Evolutionary conservation across 1,140 invertebrate species (phyloP).

Genomic region (Melitaea cinxia): DNA sequence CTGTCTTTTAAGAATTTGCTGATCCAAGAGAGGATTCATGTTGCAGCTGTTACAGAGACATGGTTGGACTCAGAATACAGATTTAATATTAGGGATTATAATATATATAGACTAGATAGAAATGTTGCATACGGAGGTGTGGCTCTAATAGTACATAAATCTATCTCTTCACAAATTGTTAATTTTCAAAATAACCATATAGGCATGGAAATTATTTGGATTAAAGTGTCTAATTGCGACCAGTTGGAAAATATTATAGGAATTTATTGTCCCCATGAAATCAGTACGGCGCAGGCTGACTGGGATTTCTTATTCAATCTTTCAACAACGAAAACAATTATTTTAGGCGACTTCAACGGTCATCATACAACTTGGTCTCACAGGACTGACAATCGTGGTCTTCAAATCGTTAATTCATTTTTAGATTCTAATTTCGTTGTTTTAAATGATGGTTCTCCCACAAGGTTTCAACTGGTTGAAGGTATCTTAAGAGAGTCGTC

Average conservation of each 20-base stretch:
- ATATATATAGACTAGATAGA: slow-evolving; percentile 23
- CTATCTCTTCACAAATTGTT: slow-evolving; percentile 16
- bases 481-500: not conserved
- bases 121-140: slow-evolving; percentile 15
- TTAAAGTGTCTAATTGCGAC: slow-evolving; percentile 29
- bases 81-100: slow-evolving; percentile 12
- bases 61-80: slow-evolving; percentile 7
- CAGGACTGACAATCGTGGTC: slow-evolving; percentile 32
- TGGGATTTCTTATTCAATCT: slow-evolving; percentile 39
- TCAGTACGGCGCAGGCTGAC: slow-evolving; percentile 25
- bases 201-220: slow-evolving; percentile 9
- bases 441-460: slow-evolving; percentile 33
- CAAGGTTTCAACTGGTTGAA: slow-evolving; percentile 24
- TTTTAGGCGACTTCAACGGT: slow-evolving; percentile 38
- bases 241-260: slow-evolving; percentile 31
- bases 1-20: slow-evolving; percentile 17
- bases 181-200: slow-evolving; percentile 1
- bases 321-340: slow-evolving; percentile 21
- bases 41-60: slow-evolving; percentile 12
- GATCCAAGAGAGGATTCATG: slow-evolving; percentile 21
- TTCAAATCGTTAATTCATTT: slow-evolving; percentile 25
- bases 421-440: slow-evolving; percentile 31
- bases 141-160: slow-evolving; percentile 28
- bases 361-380: slow-evolving; percentile 39
- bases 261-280: slow-evolving; percentile 34